Base-by-base conservation (phyloP, 2,888 invertebrate genomes). In the Arctia plantaginis region DNA sequence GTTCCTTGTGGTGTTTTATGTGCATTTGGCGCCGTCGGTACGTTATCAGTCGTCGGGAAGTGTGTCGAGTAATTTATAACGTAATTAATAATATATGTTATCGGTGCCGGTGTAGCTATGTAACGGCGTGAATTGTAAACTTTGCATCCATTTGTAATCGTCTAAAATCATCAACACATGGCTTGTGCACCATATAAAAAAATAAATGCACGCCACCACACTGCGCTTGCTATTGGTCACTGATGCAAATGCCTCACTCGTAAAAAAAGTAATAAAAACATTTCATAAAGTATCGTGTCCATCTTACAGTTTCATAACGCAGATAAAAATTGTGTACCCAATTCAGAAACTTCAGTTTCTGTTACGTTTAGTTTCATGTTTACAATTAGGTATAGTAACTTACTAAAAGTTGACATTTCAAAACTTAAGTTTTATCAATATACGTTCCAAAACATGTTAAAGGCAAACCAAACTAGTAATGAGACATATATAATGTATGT, bases 11-110 rank as follows among this genome's bases (percentile, higher is more conserved):
- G 86, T 84, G 88, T 90, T 91, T 89, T 89, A 90, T 89, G 89
- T 90, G 88, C 87, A 87, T 88, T 89, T 87, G 91, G 90, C 91
- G 92, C 91, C 92, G 91, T 77, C 83, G 80, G 80, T 72, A 78
- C 89, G 90, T 94, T 94, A 94, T 94, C 94, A 92, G 90, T 85
- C 78, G 81, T 85, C 86, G 89, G 90, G 91, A 94, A 94, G 91
- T 94, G 91, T 94, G 93, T 93, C 92, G 93, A 89, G 90, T 93
- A 93, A 94, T 94, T 92, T 94, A 94, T 92, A 93, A 92, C 89
- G 93, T 94, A 94, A 95, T 95, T 94, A 94, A 93, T 92, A 59
- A 59, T 62, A 89, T 87, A 89, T 87, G 88, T 92, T 95, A 95
- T 94, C 95, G 92, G 85, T 85, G 87, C 86, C 90, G 89, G 89